Evolutionary conservation across 1,140 invertebrate species (phyloP).

Genomic region (Drosophila melanica): DNA sequence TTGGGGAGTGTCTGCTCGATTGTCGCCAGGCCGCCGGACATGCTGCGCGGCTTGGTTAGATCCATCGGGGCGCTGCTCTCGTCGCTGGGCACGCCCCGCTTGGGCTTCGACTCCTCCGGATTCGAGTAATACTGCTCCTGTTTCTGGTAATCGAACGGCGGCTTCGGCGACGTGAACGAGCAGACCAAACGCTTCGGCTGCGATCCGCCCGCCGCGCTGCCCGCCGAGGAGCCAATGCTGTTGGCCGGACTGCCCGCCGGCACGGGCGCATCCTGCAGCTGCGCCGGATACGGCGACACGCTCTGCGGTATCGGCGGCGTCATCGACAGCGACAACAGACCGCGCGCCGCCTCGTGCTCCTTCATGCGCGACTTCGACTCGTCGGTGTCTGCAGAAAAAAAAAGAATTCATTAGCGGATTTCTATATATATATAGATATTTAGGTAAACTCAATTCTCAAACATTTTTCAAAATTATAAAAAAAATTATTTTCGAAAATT

Average conservation of each 20-base stretch:
- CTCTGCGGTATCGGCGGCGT: constrained; percentile 79
- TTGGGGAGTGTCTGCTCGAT: constrained; percentile 44
- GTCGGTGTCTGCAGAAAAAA: constrained; percentile 85
- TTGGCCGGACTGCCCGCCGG: constrained; percentile 66
- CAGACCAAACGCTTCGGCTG: constrained; percentile 68
- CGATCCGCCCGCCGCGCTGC: constrained; percentile 28
- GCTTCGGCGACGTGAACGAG: constrained; percentile 82
- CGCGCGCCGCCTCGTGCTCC: constrained; percentile 95
- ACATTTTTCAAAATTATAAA: too few species aligned
- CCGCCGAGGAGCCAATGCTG: constrained; percentile 65
- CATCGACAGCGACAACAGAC: constrained; percentile 91
- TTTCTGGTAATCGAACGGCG: constrained; percentile 82
- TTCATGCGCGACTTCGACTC: constrained; percentile 87
- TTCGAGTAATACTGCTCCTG: constrained; percentile 84
- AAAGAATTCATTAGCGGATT: neutral
- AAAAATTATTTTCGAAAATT: too few species aligned
- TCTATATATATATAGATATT: too few species aligned
- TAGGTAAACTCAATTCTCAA: too few species aligned
- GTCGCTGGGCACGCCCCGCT: constrained; percentile 54
- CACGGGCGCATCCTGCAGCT: constrained; percentile 46
- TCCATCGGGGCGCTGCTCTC: constrained; percentile 80
- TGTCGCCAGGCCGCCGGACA: too few species aligned
- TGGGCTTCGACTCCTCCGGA: constrained; percentile 78
- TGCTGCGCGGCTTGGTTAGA: constrained; percentile 74
- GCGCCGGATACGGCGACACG: constrained; percentile 53